Evolutionary conservation across 2,113 vertebrate genomes (phyloP).

Genomic region (Sterna hirundo): DNA sequence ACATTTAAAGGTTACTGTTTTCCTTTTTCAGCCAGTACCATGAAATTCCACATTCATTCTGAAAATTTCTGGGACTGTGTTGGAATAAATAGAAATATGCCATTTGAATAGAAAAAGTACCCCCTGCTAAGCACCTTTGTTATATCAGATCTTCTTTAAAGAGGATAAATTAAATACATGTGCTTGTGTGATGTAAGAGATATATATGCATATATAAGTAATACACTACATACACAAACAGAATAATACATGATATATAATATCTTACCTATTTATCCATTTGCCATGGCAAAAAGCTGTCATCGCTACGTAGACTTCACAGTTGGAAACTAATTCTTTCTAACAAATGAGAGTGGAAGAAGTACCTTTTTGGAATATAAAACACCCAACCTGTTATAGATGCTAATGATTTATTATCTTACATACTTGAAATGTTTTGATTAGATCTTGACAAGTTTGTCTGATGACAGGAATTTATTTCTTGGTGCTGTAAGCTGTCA

Average conservation of each 20-base stretch:
- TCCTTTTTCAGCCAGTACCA: neutral
- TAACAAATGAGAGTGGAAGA: neutral
- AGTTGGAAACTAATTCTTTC: neutral
- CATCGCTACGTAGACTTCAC: neutral
- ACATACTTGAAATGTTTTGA: conserved; percentile 60
- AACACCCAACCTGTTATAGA: conserved; percentile 38
- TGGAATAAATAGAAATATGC: neutral
- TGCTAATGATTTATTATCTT: conserved; percentile 67
- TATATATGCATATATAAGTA: neutral
- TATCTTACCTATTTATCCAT: neutral
- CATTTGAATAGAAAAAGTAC: neutral
- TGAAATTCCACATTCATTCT: neutral
- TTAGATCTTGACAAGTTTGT: conserved; percentile 60
- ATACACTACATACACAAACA: neutral
- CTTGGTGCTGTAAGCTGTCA: conserved; percentile 49
- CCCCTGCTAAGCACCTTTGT: neutral
- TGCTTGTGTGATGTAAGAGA: neutral
- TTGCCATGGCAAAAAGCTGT: neutral
- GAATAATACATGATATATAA: neutral
- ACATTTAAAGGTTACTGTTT: neutral
- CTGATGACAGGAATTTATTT: conserved; percentile 48
- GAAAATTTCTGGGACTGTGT: neutral
- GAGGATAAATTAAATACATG: neutral
- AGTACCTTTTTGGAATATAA: conserved; percentile 44
- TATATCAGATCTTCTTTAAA: neutral